Evolutionary conservation across 2,888 invertebrate genomes (phyloP).

Genomic region (Dichetophora obliterata): DNA sequence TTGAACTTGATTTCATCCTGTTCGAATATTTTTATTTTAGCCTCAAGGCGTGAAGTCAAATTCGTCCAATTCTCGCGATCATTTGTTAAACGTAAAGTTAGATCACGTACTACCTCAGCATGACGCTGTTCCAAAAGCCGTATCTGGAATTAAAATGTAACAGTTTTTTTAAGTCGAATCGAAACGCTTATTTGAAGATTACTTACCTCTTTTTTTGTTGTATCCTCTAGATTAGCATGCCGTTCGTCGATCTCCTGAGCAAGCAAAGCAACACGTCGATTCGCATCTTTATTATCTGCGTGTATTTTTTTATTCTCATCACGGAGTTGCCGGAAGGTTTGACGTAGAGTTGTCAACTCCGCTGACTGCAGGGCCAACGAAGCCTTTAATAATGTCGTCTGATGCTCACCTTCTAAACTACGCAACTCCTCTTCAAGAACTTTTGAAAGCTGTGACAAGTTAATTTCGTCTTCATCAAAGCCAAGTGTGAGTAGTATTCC

Average conservation of each 20-base stretch:
- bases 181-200: not conserved
- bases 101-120: conserved; percentile 79
- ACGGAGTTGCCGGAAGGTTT: conserved; percentile 76
- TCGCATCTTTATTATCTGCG: conserved; percentile 84
- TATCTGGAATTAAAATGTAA: conserved; percentile 67
- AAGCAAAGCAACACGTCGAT: conserved; percentile 82
- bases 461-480: conserved; percentile 74
- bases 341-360: conserved; percentile 75
- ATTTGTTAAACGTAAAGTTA: conserved; percentile 77
- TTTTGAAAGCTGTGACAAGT: conserved; percentile 75
- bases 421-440: conserved; percentile 79
- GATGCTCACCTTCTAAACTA: conserved; percentile 67
- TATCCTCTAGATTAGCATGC: conserved; percentile 85
- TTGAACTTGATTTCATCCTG: conserved; percentile 79
- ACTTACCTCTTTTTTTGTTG: conserved; percentile 72
- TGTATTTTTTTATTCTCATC: conserved; percentile 87
- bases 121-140: conserved; percentile 82
- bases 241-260: conserved; percentile 94
- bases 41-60: conserved; percentile 75
- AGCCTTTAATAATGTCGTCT: conserved; percentile 70
- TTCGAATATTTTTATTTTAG: conserved; percentile 76
- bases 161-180: not conserved
- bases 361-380: conserved; percentile 77
- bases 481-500: conserved; percentile 78
- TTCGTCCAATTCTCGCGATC: conserved; percentile 82